Conservation (phyloP, 2,113 vertebrate genomes). For the Ramphastos sulfuratus region DNA sequence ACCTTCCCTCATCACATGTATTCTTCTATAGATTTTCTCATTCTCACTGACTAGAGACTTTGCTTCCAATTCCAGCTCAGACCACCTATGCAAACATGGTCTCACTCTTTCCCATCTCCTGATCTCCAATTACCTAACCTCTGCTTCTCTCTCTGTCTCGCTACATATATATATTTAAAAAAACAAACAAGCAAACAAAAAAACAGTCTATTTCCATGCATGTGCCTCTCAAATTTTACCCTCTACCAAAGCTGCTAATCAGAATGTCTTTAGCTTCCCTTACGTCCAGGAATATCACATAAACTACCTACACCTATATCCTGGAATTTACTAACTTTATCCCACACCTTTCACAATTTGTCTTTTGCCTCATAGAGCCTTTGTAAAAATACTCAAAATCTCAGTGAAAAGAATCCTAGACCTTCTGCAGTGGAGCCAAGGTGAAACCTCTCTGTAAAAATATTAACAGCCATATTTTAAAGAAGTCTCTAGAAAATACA, state of each 20-base stretch:
- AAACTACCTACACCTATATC: not conserved
- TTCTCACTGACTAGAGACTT: not conserved
- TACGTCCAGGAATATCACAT: not conserved
- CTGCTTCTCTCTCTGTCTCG: not conserved
- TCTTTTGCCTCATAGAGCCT: not conserved
- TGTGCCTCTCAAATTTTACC: not conserved
- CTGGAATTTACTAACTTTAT: not conserved
- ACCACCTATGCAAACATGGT: rapidly evolving
- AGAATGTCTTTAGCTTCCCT: not conserved
- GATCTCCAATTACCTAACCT: not conserved
- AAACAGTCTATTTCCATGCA: not conserved
- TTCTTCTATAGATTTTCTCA: not conserved
- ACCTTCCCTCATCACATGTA: not conserved
- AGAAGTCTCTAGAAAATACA: not conserved
- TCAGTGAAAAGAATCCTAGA: not conserved
- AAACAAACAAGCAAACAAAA: no score
- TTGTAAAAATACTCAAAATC: not conserved
- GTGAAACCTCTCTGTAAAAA: not conserved
- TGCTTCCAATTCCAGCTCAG: not conserved
- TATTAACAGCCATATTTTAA: not conserved
- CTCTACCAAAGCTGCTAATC: not conserved
- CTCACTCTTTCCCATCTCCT: not conserved
- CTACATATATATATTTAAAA: not conserved
- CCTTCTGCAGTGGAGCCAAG: not conserved
- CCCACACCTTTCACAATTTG: not conserved